Conservation (phyloP, 2,113 vertebrate genomes). For the Embiotoca jacksoni region DNA sequence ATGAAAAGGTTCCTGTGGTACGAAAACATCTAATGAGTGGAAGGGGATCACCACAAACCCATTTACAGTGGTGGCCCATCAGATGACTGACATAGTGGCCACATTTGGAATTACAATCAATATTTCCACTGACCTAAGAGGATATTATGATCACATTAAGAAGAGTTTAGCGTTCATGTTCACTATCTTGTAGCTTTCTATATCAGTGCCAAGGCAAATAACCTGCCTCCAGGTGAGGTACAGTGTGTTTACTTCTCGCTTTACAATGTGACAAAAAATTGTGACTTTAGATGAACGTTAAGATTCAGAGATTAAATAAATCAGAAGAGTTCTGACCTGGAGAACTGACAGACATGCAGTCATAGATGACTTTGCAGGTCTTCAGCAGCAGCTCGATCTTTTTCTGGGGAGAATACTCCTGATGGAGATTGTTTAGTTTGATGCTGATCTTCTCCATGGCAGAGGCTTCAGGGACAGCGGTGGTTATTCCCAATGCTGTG, state of each 20-base stretch:
- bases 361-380: conserved; percentile 97
- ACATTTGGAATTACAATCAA: not conserved
- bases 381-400: conserved; percentile 95
- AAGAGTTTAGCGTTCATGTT: no score
- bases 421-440: conserved; percentile 90
- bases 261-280: no score
- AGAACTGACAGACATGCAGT: conserved; percentile 93
- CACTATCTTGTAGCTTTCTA: no score
- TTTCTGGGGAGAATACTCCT: conserved; percentile 95
- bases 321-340: conserved; percentile 84
- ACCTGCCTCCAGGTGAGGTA: no score
- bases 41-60: not conserved
- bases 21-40: not conserved
- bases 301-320: no score
- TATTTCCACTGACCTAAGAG: not conserved
- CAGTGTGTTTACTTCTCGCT: no score
- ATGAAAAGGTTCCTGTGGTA: no score
- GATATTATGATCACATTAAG: not conserved
- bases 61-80: no score
- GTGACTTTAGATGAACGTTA: no score
- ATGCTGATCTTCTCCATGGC: conserved; percentile 94
- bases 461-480: conserved; percentile 90
- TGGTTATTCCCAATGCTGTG: conserved; percentile 92
- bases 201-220: no score
- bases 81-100: not conserved